phyloP scores from a whole-genome alignment of 30 jellyfish, hydroid and myxozoan genomes.

The Turritopsis dohrnii region DNA sequence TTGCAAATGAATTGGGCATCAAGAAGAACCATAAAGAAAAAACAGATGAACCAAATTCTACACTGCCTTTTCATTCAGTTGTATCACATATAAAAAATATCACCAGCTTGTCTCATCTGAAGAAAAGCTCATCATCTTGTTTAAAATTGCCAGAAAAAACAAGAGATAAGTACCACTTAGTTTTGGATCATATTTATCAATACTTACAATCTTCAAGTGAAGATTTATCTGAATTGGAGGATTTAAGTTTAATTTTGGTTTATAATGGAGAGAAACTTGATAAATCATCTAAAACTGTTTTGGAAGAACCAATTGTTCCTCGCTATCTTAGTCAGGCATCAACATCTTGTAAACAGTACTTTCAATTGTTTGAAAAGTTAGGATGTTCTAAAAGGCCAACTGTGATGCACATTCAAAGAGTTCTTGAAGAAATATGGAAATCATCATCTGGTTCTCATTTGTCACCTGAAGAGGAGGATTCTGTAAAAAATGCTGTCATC shows the following conservation, averaged over 20 bases:
- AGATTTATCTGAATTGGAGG: background rate
- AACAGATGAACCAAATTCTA: background rate
- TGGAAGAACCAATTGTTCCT: slow-evolving; percentile 23
- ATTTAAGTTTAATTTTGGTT: slow-evolving; percentile 18
- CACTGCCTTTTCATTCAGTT: background rate
- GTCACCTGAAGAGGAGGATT: slow-evolving; percentile 35
- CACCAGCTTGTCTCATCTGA: background rate
- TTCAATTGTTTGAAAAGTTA: slow-evolving; percentile 14
- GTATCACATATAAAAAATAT: background rate
- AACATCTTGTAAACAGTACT: slow-evolving; percentile 19
- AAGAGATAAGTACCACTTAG: background rate
- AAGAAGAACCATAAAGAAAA: background rate
- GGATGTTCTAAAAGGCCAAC: slow-evolving; percentile 45
- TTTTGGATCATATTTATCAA: background rate
- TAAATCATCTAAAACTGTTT: slow-evolving; percentile 26
- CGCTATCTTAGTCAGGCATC: slow-evolving; percentile 45
- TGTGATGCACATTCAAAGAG: slow-evolving; percentile 9
- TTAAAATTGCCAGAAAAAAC: background rate
- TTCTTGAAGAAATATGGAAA: slow-evolving; percentile 21
- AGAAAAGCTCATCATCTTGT: background rate
- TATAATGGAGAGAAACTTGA: slow-evolving; percentile 5
- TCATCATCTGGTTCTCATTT: background rate
- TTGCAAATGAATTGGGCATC: background rate
- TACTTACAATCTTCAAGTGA: background rate
- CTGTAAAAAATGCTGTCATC: slow-evolving; percentile 8